A percentile compares a stretch with the other conserved stretches of the same genome.
phyloP scores from a whole-genome alignment of 2,113 vertebrate genomes.

The Dryoscopus gambensis region DNA sequence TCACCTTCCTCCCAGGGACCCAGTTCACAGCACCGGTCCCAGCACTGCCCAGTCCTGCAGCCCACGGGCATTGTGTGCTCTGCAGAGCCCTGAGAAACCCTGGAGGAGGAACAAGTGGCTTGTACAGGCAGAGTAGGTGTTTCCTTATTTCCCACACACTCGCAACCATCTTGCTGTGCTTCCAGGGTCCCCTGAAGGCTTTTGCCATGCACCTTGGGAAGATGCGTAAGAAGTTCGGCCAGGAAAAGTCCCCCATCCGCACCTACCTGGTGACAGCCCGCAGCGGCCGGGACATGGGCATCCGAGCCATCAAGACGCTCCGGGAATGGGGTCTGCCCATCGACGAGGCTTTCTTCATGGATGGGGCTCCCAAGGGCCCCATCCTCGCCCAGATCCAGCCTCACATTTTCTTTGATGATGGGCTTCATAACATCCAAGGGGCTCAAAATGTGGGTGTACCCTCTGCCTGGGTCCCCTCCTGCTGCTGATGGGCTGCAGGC shows the following conservation, averaged over 20 bases:
- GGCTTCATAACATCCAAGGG: constrained; percentile 53
- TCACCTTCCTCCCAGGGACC: background rate
- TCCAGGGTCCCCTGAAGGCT: constrained; percentile 69
- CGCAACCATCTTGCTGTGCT: background rate
- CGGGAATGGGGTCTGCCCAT: constrained; percentile 67
- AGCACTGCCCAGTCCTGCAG: background rate
- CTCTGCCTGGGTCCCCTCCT: constrained; percentile 61
- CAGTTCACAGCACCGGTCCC: background rate
- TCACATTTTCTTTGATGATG: constrained; percentile 71
- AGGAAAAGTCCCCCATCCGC: constrained; percentile 60
- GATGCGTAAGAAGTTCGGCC: constrained; percentile 66
- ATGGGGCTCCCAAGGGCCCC: constrained; percentile 67
- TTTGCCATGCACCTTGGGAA: constrained; percentile 72
- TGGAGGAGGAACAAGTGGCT: background rate
- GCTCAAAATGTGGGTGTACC: constrained; percentile 48
- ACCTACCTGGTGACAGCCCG: constrained; percentile 65
- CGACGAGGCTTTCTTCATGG: constrained; percentile 73
- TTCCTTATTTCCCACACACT: background rate
- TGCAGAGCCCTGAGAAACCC: background rate
- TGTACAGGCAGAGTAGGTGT: background rate
- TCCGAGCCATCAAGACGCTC: constrained; percentile 64
- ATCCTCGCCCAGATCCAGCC: constrained; percentile 70
- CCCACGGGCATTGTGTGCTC: background rate
- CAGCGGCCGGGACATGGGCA: constrained; percentile 63
- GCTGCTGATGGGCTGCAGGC: background rate